Evolutionary conservation across 2,797 vertebrate genomes (phyloP).

Genomic region (Danio choprae): DNA sequence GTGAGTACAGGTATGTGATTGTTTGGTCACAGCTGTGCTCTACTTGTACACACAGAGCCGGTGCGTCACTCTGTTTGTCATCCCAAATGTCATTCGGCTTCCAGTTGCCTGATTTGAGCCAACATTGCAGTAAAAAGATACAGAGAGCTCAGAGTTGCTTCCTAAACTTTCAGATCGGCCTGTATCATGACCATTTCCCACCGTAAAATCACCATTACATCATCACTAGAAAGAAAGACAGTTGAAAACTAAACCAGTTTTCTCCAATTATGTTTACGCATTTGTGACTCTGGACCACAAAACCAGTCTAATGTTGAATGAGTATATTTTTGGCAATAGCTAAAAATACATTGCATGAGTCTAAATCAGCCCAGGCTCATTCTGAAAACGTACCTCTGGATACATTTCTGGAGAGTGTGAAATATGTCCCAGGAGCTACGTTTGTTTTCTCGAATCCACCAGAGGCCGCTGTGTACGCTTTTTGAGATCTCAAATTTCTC

Average conservation of each 20-base stretch:
- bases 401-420: no score
- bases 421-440: no score
- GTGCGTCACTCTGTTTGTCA: conserved; percentile 68
- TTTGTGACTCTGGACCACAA: background rate
- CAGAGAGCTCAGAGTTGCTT: conserved; percentile 67
- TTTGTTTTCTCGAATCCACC: no score
- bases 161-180: conserved; percentile 47
- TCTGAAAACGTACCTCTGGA: no score
- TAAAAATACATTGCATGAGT: no score
- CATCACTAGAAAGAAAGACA: background rate
- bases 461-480: no score
- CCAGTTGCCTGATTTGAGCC: conserved; percentile 59
- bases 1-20: background rate
- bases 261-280: background rate
- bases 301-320: no score
- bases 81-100: conserved; percentile 70
- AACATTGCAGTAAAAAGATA: conserved; percentile 69
- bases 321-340: no score
- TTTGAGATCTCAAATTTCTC: no score
- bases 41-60: conserved; percentile 12
- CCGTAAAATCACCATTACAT: background rate
- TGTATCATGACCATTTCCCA: conserved; percentile 4
- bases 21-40: conserved; percentile 48
- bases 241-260: no score
- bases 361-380: no score